Evolutionary conservation across 2,888 invertebrate species (phyloP).

Genomic region (Epicampocera succincta): DNA sequence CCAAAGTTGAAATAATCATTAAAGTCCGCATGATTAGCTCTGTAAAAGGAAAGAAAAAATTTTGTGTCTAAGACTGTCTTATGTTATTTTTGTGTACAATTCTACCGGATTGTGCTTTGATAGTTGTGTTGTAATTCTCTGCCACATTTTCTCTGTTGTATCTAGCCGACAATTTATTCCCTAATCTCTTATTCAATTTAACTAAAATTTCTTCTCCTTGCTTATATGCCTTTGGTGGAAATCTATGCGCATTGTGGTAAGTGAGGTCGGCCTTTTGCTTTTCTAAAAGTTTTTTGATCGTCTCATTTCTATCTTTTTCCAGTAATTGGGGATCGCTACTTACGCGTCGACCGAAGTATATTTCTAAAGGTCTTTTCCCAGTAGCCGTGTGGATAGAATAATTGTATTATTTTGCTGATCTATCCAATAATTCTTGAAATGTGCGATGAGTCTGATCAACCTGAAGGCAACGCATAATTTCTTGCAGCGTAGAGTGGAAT

Average conservation of each 20-base stretch:
- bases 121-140: slow-evolving; percentile 10
- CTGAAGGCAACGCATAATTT: neutral
- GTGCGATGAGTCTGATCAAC: too few relatives aligned
- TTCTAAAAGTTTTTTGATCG: slow-evolving; percentile 26
- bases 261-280: slow-evolving; percentile 32
- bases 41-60: too few relatives aligned
- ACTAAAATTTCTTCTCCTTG: slow-evolving; percentile 16
- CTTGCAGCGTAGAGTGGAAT: neutral
- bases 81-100: slow-evolving; percentile 24
- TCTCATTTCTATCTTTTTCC: slow-evolving; percentile 13
- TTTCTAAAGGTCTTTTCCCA: slow-evolving; percentile 20
- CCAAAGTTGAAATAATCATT: too few relatives aligned
- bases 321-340: slow-evolving; percentile 11
- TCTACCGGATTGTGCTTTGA: slow-evolving; percentile 27
- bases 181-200: slow-evolving; percentile 28
- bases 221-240: neutral
- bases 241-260: slow-evolving; percentile 45
- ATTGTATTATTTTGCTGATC: too few relatives aligned
- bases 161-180: slow-evolving; percentile 34
- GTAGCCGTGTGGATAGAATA: too few relatives aligned
- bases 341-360: slow-evolving; percentile 43
- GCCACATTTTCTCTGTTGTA: slow-evolving; percentile 41
- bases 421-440: too few relatives aligned
- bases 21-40: too few relatives aligned
- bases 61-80: neutral